Evolutionary conservation across 2,113 vertebrate genomes (phyloP).

Genomic region (Mohoua ochrocephala): DNA sequence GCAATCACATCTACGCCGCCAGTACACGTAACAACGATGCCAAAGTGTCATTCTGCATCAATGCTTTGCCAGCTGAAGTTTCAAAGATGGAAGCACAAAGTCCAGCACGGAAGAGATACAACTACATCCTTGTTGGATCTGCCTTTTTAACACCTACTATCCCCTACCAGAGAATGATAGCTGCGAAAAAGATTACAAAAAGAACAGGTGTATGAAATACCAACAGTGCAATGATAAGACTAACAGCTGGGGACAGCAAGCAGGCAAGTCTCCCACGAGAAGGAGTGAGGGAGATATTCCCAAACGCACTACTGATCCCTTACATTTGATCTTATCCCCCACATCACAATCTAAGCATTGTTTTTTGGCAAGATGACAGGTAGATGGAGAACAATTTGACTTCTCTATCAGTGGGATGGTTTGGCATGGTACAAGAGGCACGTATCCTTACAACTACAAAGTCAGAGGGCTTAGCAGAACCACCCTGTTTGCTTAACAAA

Average conservation of each 20-base stretch:
- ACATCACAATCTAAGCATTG: background rate
- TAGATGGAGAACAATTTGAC: background rate
- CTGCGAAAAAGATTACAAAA: background rate
- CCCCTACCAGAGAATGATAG: background rate
- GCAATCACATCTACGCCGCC: background rate
- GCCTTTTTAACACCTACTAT: background rate
- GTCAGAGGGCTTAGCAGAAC: background rate
- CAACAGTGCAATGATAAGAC: background rate
- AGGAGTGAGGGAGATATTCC: background rate
- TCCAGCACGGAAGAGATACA: background rate
- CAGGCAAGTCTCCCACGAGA: constrained; percentile 35
- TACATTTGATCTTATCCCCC: constrained; percentile 42
- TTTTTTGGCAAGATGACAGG: constrained; percentile 36
- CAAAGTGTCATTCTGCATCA: background rate
- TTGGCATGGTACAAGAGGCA: constrained; percentile 13
- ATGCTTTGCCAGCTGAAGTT: background rate
- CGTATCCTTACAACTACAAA: background rate
- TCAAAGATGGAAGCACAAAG: background rate
- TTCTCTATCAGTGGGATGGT: background rate
- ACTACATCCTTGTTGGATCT: background rate
- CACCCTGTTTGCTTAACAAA: background rate
- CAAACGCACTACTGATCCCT: constrained; percentile 15
- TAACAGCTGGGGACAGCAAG: background rate
- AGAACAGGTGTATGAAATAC: background rate
- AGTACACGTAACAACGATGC: background rate